Base-by-base conservation (phyloP, 2,888 invertebrate genomes). In the Drosophila helvetica region DNA sequence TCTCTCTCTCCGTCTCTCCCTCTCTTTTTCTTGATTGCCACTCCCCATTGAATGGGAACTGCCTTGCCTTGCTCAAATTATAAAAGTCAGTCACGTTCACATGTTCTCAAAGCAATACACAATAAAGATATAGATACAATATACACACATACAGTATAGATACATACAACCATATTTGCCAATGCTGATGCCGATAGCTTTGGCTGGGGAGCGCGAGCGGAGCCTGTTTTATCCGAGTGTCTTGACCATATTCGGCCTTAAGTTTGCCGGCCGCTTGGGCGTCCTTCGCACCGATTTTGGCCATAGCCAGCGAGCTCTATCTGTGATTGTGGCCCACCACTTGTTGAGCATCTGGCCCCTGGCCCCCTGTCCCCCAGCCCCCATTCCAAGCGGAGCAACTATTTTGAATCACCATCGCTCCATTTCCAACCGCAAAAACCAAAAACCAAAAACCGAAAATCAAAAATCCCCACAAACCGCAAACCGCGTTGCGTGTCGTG, bases 271-370 rank as follows among this genome's bases (percentile, higher is more conserved):
- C 66, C 59, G 54, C 69, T 83, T 86, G 70, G 77, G 70, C 82
- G 82, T 86, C 82, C 82, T 83, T 83, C 84, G 73, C 77, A 70
- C 70, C 77, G 73, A 65, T 80, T 79, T 83, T 77, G 80, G 74
- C 63, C 63, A 54, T 45, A 47, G 48, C n/a, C n/a, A 67, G 52
- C 33, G 33, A 15, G 33, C 33, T 33, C 33, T 33, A 1, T 15
- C 33, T 33, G 5, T 15, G 33, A 33, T 12, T 12, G 33, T 33
- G 33, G 33, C 33, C 78, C 67, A 82, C 84, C 77, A 83, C 82
- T 78, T 83, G 82, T 86, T 86, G 84, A 66, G 61, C 63, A 27
- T 27, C 27, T 27, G 25, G 25, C 1, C 25, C 7, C 25, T 1
- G 6, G 25, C 25, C 22, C 25, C 6, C 25, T 7, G 25, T 7